Evolutionary conservation across 2,113 vertebrate genomes (phyloP).

Genomic region (Hypomesus transpacificus): DNA sequence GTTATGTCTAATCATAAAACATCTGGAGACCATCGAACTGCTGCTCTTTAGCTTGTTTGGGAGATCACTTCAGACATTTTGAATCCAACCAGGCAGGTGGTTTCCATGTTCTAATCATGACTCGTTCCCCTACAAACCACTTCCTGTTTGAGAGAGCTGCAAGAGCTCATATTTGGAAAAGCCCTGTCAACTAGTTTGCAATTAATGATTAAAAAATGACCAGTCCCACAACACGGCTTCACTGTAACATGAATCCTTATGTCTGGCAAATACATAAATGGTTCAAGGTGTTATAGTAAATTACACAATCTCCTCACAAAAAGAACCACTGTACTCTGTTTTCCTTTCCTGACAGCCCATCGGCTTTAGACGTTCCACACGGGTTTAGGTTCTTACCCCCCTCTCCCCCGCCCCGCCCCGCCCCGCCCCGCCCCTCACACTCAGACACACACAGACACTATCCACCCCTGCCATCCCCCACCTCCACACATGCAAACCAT

Average conservation of each 20-base stretch:
- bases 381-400: conserved; percentile 5
- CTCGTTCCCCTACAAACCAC: too few relatives aligned
- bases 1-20: conserved; percentile 60
- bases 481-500: conserved; percentile 24
- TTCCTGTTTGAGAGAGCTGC: too few relatives aligned
- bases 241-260: too few relatives aligned
- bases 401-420: background rate
- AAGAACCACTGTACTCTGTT: too few relatives aligned
- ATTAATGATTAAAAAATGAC: too few relatives aligned
- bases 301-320: too few relatives aligned
- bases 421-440: background rate
- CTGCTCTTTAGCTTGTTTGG: conserved; percentile 41
- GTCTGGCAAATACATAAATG: too few relatives aligned
- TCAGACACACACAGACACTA: background rate
- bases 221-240: too few relatives aligned
- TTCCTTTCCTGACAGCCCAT: conserved; percentile 18
- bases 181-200: too few relatives aligned
- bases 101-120: conserved; percentile 17
- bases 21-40: conserved; percentile 49
- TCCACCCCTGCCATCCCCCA: background rate
- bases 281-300: too few relatives aligned
- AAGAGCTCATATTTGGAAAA: too few relatives aligned
- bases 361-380: background rate
- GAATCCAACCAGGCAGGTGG: conserved; percentile 39
- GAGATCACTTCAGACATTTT: conserved; percentile 32